Conservation (phyloP, 2,888 invertebrate species). For the Aspidiotus rigidus region DNA sequence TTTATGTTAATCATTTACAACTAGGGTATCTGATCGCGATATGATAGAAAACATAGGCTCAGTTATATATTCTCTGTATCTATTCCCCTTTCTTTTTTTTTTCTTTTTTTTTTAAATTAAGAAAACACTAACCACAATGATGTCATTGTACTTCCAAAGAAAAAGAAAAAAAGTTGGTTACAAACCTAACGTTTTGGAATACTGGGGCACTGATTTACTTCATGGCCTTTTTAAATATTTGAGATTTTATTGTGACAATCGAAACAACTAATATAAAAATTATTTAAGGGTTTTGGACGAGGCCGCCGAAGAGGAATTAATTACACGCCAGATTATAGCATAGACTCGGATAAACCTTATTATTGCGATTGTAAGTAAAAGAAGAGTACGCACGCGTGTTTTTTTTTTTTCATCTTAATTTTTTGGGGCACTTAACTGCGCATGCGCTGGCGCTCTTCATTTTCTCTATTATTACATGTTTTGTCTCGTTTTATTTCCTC, state of each 20-base stretch:
- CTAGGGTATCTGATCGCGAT: too few species aligned
- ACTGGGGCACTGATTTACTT: background rate
- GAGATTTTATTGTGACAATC: constrained; percentile 1
- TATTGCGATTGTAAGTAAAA: constrained; percentile 79
- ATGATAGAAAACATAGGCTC: too few species aligned
- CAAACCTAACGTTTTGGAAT: too few species aligned
- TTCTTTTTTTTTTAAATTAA: too few species aligned
- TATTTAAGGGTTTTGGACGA: constrained; percentile 35
- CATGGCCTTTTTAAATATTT: constrained; percentile 7
- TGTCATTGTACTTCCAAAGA: too few species aligned
- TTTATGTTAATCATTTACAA: too few species aligned
- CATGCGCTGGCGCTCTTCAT: constrained; percentile 32
- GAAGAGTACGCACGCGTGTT: constrained; percentile 32
- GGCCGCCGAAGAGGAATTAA: constrained; percentile 35
- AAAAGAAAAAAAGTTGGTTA: too few species aligned
- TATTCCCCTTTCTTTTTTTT: too few species aligned
- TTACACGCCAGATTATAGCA: constrained; percentile 37
- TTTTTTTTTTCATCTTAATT: constrained; percentile 18
- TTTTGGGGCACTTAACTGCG: constrained; percentile 33
- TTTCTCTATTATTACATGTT: constrained; percentile 18
- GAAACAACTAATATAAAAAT: constrained; percentile 32
- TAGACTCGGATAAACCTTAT: constrained; percentile 76
- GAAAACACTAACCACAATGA: too few species aligned
- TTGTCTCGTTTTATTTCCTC: constrained; percentile 23
- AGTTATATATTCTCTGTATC: too few species aligned